Evolutionary conservation across 2,797 vertebrate genomes (phyloP).

Genomic region (Artibeus lituratus): DNA sequence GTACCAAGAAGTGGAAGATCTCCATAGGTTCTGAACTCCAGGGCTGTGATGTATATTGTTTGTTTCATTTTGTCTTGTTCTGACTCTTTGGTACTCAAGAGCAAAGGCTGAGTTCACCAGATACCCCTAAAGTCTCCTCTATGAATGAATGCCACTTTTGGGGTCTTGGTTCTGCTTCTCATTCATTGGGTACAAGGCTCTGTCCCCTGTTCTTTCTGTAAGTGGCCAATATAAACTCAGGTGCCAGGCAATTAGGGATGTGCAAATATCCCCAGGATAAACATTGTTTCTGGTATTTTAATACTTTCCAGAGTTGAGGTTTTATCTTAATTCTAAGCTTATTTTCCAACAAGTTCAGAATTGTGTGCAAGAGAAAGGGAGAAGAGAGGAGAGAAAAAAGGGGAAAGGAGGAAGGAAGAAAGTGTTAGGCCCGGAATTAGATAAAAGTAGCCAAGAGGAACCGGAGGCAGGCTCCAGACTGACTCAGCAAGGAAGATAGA

Average conservation of each 20-base stretch:
- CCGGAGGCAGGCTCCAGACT: no score
- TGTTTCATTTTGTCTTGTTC: neutral
- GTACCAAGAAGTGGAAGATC: neutral
- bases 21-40: neutral
- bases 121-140: neutral
- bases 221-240: neutral
- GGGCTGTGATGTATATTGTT: neutral
- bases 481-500: no score
- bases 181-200: neutral
- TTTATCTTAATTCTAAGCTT: neutral
- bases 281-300: neutral
- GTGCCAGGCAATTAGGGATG: neutral
- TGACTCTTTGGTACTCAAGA: neutral
- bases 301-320: neutral
- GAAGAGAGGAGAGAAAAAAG: accelerated
- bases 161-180: neutral
- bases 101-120: neutral
- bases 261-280: neutral
- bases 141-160: neutral
- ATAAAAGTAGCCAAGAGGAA: no score
- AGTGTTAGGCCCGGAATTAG: no score
- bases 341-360: neutral
- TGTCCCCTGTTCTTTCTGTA: neutral
- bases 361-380: neutral
- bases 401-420: no score